A percentile compares a stretch with the other conserved stretches of the same genome.
These are phyloP conservation scores for Salminus brasiliensis DNA, from an alignment of 2,113 vertebrate genomes.

Conservation along the genomic window DNA sequence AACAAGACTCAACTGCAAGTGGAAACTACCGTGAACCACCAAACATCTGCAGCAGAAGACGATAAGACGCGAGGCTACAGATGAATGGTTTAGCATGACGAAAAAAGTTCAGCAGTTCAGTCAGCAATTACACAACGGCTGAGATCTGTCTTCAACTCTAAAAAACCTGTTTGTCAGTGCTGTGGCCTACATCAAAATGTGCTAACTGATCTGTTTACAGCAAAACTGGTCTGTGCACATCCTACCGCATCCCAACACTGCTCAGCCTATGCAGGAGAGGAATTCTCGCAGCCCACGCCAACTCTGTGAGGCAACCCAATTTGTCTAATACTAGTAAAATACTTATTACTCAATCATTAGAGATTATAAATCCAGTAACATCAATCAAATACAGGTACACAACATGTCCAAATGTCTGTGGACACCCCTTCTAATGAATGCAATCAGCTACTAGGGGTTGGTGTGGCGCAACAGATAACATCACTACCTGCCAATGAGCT, in stretches of 20 bases:
- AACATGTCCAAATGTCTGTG: too few relatives aligned
- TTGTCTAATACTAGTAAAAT: too few relatives aligned
- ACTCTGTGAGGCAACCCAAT: neutral
- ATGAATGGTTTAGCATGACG: neutral
- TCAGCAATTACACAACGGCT: neutral
- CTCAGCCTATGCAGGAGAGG: neutral
- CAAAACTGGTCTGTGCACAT: neutral
- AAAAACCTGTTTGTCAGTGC: slow-evolving; percentile 27
- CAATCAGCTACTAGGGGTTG: too few relatives aligned
- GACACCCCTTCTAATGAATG: too few relatives aligned
- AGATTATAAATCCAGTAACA: too few relatives aligned
- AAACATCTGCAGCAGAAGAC: neutral
- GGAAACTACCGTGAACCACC: neutral
- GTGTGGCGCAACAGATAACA: too few relatives aligned
- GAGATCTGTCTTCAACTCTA: neutral
- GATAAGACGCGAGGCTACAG: neutral
- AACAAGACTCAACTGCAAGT: neutral
- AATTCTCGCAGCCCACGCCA: neutral
- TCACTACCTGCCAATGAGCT: too few relatives aligned
- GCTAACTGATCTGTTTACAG: neutral
- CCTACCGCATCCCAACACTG: neutral
- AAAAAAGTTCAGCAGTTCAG: too few relatives aligned
- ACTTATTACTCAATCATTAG: too few relatives aligned
- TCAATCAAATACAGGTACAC: too few relatives aligned
- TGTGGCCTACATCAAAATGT: too few relatives aligned